phyloP scores from a whole-genome alignment of 2,113 vertebrate genomes.

The Tyto alba region DNA sequence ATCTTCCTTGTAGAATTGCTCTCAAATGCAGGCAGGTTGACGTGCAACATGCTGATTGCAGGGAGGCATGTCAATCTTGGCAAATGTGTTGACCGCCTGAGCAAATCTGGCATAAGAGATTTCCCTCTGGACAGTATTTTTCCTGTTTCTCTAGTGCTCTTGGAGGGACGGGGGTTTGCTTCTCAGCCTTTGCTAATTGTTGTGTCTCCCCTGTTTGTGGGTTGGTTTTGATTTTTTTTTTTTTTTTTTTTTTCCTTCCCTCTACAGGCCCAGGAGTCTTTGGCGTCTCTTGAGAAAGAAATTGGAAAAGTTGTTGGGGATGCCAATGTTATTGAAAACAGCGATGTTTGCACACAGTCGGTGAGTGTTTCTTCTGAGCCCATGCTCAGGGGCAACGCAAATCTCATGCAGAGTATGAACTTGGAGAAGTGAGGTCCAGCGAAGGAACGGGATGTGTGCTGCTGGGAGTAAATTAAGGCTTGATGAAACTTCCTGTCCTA shows the following conservation, averaged over 20 bases:
- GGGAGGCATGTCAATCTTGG: slow-evolving; percentile 21
- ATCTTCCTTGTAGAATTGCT: neutral
- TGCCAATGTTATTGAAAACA: slow-evolving; percentile 86
- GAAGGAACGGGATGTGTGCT: neutral
- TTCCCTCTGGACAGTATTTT: neutral
- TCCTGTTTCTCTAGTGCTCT: neutral
- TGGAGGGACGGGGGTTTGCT: neutral
- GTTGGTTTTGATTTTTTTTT: too few relatives aligned
- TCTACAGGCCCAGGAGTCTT: slow-evolving; percentile 88
- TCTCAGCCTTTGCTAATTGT: neutral
- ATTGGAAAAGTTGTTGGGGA: slow-evolving; percentile 84
- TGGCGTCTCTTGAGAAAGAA: slow-evolving; percentile 90
- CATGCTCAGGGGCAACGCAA: neutral
- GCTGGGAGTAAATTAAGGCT: neutral
- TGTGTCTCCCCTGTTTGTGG: neutral
- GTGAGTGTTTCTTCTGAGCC: slow-evolving; percentile 64
- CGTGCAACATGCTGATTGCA: neutral
- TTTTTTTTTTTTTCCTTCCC: neutral
- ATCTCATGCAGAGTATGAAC: too few relatives aligned
- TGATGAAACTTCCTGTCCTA: neutral
- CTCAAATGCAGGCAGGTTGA: neutral
- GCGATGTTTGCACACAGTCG: slow-evolving; percentile 79
- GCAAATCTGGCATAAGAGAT: neutral
- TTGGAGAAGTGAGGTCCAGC: neutral
- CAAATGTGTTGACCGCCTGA: neutral